A percentile compares a stretch with the other conserved stretches of the same genome.
Conservation (phyloP, 1,140 invertebrate species). For the Trigoniulus corallinus region DNA sequence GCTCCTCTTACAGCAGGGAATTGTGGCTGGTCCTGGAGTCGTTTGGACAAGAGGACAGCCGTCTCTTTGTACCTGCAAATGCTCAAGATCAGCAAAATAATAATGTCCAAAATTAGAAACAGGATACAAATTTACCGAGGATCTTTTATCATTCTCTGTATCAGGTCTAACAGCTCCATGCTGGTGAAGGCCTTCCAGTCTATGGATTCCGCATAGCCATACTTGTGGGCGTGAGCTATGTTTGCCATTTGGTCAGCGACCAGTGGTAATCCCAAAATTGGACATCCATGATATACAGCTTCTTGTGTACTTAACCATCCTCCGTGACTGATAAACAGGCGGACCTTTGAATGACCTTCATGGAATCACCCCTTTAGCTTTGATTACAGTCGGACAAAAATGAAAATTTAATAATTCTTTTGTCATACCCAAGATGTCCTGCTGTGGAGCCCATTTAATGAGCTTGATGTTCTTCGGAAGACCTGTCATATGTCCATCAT, state of each 20-base stretch:
- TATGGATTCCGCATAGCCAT: slow-evolving; percentile 21
- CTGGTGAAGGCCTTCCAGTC: background rate
- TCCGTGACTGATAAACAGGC: slow-evolving; percentile 50
- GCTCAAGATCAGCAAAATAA: background rate
- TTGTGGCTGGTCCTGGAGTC: slow-evolving; percentile 33
- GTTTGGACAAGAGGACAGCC: slow-evolving; percentile 11
- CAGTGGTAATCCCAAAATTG: slow-evolving; percentile 48
- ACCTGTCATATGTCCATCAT: slow-evolving; percentile 8
- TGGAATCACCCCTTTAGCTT: background rate
- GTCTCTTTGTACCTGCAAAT: slow-evolving; percentile 5
- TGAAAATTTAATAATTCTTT: background rate
- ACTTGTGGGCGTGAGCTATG: slow-evolving; percentile 22
- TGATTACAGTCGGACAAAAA: background rate
- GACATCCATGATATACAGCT: slow-evolving; percentile 46
- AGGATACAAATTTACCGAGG: background rate
- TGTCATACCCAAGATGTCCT: background rate
- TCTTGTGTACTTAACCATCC: slow-evolving; percentile 49
- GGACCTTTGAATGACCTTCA: slow-evolving; percentile 44
- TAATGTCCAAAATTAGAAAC: background rate
- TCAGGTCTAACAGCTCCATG: background rate
- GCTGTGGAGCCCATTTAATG: background rate
- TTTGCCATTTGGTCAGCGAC: slow-evolving; percentile 39
- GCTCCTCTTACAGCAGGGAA: slow-evolving; percentile 16
- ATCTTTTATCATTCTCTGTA: slow-evolving; percentile 5
- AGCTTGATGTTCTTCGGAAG: slow-evolving; percentile 9